phyloP scores from a whole-genome alignment of 2,797 vertebrate species.

The Syngnathus acus region DNA sequence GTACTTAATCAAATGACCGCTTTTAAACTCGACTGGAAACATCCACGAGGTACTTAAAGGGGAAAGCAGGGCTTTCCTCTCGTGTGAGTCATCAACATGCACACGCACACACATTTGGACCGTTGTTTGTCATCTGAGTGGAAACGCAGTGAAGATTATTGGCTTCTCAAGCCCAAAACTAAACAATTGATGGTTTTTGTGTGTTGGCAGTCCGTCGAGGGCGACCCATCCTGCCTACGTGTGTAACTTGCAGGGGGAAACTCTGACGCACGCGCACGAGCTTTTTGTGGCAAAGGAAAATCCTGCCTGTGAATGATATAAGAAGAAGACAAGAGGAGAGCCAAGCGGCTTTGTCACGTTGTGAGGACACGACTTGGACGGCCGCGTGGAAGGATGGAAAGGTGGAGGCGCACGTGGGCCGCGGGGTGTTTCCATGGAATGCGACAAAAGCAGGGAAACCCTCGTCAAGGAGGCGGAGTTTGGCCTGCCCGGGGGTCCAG shows the following conservation, averaged over 20 bases:
- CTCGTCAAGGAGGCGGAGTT: conserved; percentile 70
- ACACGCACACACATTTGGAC: conserved; percentile 5
- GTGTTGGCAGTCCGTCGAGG: conserved; percentile 20
- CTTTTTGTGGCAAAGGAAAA: conserved; percentile 53
- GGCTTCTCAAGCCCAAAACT: conserved; percentile 29
- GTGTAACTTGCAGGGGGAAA: conserved; percentile 29
- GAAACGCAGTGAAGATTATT: conserved; percentile 20
- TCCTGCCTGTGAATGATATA: conserved; percentile 7
- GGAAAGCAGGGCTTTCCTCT: conserved; percentile 68
- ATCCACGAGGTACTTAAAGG: not conserved
- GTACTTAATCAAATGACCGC: not conserved
- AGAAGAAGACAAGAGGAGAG: not conserved
- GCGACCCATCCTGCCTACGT: conserved; percentile 11
- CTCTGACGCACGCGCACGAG: conserved; percentile 27
- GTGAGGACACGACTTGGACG: conserved; percentile 24
- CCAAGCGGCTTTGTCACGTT: not conserved
- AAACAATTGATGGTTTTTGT: conserved; percentile 28
- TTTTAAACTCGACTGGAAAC: not conserved
- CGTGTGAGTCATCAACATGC: conserved; percentile 59
- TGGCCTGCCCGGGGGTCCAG: conserved; percentile 34
- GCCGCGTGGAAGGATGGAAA: conserved; percentile 35
- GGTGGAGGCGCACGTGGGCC: conserved; percentile 8
- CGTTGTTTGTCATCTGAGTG: conserved; percentile 19
- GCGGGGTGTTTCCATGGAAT: conserved; percentile 68
- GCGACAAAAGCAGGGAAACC: conserved; percentile 79